These are phyloP conservation scores for Sparus aurata DNA, from an alignment of 2,797 vertebrate species.

Conservation along the genomic window DNA sequence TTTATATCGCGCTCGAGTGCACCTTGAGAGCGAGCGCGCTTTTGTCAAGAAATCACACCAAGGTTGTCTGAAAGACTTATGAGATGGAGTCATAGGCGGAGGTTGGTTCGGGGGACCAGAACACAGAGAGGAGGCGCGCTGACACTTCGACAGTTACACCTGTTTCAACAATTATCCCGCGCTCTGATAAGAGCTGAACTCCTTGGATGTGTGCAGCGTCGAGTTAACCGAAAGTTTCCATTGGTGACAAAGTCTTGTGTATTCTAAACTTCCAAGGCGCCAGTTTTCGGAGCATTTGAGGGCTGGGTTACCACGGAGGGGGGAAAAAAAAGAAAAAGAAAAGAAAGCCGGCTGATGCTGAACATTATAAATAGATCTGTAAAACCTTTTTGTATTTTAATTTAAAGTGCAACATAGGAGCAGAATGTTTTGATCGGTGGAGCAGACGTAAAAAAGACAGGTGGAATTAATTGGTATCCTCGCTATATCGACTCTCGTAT, in stretches of 20 bases:
- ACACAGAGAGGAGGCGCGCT: constrained; percentile 70
- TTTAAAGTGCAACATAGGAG: constrained; percentile 75
- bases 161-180: constrained; percentile 87
- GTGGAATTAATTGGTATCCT: constrained; percentile 73
- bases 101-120: constrained; percentile 81
- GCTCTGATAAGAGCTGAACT: constrained; percentile 86
- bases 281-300: constrained; percentile 72
- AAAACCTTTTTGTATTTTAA: constrained; percentile 74
- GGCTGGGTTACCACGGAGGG: constrained; percentile 58
- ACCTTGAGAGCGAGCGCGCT: constrained; percentile 84
- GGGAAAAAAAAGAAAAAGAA: background rate
- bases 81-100: constrained; percentile 81
- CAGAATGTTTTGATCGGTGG: constrained; percentile 53
- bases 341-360: constrained; percentile 52
- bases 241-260: constrained; percentile 78
- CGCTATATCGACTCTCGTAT: constrained; percentile 46
- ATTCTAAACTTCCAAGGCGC: constrained; percentile 74
- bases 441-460: constrained; percentile 63
- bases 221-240: constrained; percentile 81
- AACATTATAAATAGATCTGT: constrained; percentile 81
- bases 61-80: constrained; percentile 88
- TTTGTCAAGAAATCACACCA: constrained; percentile 87
- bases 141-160: constrained; percentile 83
- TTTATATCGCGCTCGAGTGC: constrained; percentile 78
- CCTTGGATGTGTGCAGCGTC: constrained; percentile 76